These are phyloP conservation scores for Caenorhabditis sulstoni DNA, from an alignment of 2,888 invertebrate species.

Conservation along the genomic window DNA sequence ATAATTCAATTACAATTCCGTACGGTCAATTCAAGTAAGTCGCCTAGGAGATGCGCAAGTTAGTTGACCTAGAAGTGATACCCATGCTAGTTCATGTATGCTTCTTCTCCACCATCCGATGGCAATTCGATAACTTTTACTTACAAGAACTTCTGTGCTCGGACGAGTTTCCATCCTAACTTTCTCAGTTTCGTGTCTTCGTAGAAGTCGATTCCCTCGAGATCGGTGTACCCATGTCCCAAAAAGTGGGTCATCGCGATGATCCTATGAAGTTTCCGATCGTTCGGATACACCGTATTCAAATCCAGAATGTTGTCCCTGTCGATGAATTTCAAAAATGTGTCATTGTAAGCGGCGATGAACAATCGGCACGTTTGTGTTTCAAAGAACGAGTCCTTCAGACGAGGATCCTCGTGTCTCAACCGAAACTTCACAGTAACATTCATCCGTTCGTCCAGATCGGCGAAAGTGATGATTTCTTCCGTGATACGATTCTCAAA, in stretches of 20 bases:
- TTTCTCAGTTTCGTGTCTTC: not conserved
- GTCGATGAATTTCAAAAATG: not conserved
- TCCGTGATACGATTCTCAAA: constrained; percentile 1
- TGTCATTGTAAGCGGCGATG: not conserved
- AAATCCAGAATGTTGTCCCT: constrained; percentile 12
- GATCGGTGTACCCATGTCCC: constrained; percentile 18
- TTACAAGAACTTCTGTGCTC: not conserved
- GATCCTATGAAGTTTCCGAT: constrained; percentile 12
- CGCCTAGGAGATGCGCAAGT: too few species aligned
- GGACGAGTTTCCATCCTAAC: not conserved
- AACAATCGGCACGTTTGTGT: not conserved
- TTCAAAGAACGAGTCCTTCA: constrained; percentile 1
- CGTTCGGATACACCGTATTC: constrained; percentile 34
- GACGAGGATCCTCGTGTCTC: constrained; percentile 3
- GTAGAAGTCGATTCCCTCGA: constrained; percentile 1
- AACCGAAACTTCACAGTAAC: not conserved
- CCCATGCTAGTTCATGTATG: too few species aligned
- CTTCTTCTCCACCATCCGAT: not conserved
- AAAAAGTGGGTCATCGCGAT: constrained; percentile 27
- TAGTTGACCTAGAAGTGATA: too few species aligned
- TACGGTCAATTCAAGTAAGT: too few species aligned
- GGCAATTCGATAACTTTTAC: not conserved
- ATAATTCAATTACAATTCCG: too few species aligned
- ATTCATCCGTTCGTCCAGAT: not conserved
- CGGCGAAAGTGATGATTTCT: not conserved